Base-by-base conservation (phyloP, 2,113 vertebrate species). In the Mormoops blainvillei region DNA sequence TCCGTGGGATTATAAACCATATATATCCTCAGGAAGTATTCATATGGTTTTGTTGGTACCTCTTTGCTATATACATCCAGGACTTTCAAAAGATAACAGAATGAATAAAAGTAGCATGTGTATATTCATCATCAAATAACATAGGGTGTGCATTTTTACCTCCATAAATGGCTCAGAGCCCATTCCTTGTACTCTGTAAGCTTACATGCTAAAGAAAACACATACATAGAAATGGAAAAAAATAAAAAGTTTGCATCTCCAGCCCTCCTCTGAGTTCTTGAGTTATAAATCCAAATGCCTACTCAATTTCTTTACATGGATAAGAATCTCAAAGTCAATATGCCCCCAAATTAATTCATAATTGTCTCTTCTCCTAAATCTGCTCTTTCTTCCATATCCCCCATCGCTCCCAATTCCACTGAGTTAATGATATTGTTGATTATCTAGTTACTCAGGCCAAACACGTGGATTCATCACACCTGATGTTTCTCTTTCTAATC, bases 281-380 rank as follows among this genome's bases (percentile, higher is more conserved):
- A 48, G 26, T 86, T 18, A 84, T 48, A 20, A 48, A 71, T 76
- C 19, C 36, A 93, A 76, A 20, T 70, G 28, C 22, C n/a, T 48
- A 82, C 8, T 89, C 16, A 20, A 61, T 91, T 28, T 73, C 54
- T 86, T 94, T 7, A 67, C 58, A 73, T 86, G n/a, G 12, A 68
- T 91, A 67, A 81, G 26, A 94, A 86, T 71, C 48, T 74, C 58
- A 54, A 95, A 92, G 38, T 96, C 63, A 93, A 70, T 15, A 90
- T 52, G 50, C 3, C 19, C 24, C 9, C 5, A 67, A 76, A 38
- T 38, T 89, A 91, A 96, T 48, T 84, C n/a, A 33, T 52, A 81
- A 41, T 81, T 45, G 84, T 82, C n/a, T 83, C 24, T 87, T 31
- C 31, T 67, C 33, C 41, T 5, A 81, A n/a, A 88, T 54, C 41